These are phyloP conservation scores for Scolopax bukidnonensis DNA, from an alignment of 2,797 vertebrate genomes.

Conservation along the genomic window DNA sequence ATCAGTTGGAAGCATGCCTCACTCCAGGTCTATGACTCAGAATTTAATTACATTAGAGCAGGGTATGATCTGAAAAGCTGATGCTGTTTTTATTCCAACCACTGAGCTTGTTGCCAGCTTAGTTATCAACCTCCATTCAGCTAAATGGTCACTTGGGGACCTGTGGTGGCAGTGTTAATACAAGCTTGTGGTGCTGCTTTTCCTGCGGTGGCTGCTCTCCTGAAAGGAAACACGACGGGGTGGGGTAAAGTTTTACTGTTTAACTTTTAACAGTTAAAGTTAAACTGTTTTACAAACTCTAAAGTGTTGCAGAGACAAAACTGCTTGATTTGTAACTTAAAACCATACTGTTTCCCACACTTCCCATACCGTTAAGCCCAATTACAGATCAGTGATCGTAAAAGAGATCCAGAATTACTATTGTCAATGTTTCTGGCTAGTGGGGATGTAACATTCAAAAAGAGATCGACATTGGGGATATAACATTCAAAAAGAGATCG, in stretches of 20 bases:
- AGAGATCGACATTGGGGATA: neutral
- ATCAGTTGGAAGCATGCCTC: constrained; percentile 36
- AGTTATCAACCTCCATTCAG: constrained; percentile 4
- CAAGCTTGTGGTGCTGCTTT: neutral
- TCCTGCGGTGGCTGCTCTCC: neutral
- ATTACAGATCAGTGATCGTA: neutral
- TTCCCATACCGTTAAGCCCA: neutral
- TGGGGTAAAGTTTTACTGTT: neutral
- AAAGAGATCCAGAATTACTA: neutral
- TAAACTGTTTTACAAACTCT: neutral
- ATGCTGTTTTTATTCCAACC: constrained; percentile 50
- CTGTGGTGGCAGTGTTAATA: neutral
- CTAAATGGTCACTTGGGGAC: constrained; percentile 12
- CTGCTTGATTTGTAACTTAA: neutral
- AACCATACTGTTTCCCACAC: too few relatives aligned
- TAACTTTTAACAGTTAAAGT: too few relatives aligned
- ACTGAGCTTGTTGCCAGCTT: constrained; percentile 27
- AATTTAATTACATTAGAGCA: constrained; percentile 62
- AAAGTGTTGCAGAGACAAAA: neutral
- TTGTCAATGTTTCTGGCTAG: neutral
- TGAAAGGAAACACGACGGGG: neutral
- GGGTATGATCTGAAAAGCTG: constrained; percentile 28
- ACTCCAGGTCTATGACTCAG: constrained; percentile 32
- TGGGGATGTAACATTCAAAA: neutral
- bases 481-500: neutral